A percentile compares a stretch with the other conserved stretches of the same genome.
phyloP scores from a whole-genome alignment of 2,113 vertebrate species.

The Motacilla alba region DNA sequence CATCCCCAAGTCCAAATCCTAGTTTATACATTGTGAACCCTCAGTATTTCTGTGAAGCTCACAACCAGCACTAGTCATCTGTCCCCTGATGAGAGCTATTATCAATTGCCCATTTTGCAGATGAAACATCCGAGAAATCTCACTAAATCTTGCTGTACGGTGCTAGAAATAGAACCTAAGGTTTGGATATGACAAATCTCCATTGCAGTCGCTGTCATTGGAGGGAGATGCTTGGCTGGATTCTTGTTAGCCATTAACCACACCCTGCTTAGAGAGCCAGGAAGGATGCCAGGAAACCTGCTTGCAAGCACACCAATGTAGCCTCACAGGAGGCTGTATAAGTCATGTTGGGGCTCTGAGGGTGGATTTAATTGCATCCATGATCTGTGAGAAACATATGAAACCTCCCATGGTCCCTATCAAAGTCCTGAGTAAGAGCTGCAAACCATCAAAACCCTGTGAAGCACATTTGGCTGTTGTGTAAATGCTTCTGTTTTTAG shows the following conservation, averaged over 20 bases:
- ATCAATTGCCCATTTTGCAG: neutral
- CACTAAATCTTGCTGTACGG: neutral
- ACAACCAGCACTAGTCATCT: neutral
- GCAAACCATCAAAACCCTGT: neutral
- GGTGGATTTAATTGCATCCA: neutral
- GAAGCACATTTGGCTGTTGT: neutral
- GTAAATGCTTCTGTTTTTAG: neutral
- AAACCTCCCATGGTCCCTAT: neutral
- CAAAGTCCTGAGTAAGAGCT: neutral
- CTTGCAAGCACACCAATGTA: neutral
- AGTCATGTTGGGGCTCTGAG: neutral
- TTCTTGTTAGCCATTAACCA: constrained; percentile 34
- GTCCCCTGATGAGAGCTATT: neutral
- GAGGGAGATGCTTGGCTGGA: neutral
- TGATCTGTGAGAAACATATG: neutral
- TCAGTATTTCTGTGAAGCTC: neutral
- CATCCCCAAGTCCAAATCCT: neutral
- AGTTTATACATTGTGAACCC: neutral
- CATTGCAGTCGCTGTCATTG: neutral
- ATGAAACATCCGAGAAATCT: neutral
- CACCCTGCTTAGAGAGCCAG: neutral
- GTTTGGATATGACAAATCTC: constrained; percentile 6
- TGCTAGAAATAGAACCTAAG: constrained; percentile 30
- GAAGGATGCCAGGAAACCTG: constrained; percentile 1
- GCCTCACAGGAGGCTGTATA: neutral